phyloP scores from a whole-genome alignment of 2,113 vertebrate species.

The Typhlomys cinereus region DNA sequence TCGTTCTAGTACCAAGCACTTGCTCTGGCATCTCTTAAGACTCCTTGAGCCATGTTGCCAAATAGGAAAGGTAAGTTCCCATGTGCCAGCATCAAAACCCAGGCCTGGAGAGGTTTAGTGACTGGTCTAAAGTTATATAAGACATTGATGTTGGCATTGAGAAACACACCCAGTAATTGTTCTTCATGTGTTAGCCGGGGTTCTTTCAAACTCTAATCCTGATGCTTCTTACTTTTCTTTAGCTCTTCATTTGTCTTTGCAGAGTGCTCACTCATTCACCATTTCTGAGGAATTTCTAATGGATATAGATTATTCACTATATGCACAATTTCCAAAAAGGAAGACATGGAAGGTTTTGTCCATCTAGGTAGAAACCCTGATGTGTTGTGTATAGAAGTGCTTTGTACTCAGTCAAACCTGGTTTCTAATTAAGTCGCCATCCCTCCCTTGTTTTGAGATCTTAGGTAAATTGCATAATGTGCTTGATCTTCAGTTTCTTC shows the following conservation, averaged over 20 bases:
- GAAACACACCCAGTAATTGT: background rate
- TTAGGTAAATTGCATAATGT: slow-evolving; percentile 18
- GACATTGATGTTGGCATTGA: background rate
- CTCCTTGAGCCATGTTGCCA: background rate
- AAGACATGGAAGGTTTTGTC: background rate
- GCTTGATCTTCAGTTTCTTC: slow-evolving; percentile 25
- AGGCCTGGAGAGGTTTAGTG: background rate
- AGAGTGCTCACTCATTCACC: background rate
- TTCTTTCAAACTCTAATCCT: background rate
- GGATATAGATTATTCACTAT: accelerated
- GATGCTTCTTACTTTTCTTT: background rate
- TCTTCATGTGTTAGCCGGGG: background rate
- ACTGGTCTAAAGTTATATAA: background rate
- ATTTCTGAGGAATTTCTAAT: background rate
- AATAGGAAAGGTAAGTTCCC: background rate
- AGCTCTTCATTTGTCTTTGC: accelerated
- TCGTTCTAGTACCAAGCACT: slow-evolving; percentile 33
- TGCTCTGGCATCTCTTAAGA: slow-evolving; percentile 31
- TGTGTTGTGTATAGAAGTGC: background rate
- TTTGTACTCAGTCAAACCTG: background rate
- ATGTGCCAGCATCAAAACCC: background rate
- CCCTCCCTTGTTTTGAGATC: slow-evolving; percentile 30
- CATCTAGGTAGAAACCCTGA: background rate
- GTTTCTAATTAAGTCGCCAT: slow-evolving; percentile 16
- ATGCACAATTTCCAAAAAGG: background rate